Conservation (phyloP, 2,888 invertebrate genomes). For the Lasioglossum leucozonium region DNA sequence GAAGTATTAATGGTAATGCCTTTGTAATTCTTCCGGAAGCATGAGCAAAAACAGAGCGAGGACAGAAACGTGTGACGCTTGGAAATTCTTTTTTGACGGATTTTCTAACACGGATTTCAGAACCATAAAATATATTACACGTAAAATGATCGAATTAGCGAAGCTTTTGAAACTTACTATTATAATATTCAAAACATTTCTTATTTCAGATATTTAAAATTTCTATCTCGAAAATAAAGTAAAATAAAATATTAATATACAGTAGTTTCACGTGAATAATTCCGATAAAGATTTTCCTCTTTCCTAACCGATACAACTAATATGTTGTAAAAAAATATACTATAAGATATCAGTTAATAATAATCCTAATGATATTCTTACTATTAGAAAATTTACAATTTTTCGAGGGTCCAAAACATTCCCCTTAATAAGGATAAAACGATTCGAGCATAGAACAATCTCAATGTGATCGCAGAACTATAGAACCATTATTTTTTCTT, state of each 20-base stretch:
- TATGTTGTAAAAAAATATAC: neutral
- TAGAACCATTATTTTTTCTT: neutral
- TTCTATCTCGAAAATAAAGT: neutral
- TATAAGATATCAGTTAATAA: neutral
- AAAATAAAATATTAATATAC: neutral
- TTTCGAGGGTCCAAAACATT: neutral
- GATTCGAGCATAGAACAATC: neutral
- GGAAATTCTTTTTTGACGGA: slow-evolving; percentile 1
- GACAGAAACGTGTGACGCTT: slow-evolving; percentile 3
- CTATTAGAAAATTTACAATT: neutral
- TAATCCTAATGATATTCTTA: neutral
- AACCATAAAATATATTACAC: neutral
- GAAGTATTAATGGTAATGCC: slow-evolving; percentile 45
- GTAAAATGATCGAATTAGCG: neutral
- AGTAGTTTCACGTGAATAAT: neutral
- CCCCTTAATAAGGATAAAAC: neutral
- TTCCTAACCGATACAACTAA: neutral
- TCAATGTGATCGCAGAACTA: neutral
- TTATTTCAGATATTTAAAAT: neutral
- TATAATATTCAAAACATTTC: neutral
- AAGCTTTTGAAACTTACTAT: neutral
- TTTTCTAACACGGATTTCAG: neutral
- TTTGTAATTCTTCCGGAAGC: slow-evolving; percentile 29
- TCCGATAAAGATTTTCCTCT: neutral
- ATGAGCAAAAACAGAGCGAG: neutral